These are phyloP conservation scores for Protobothrops mucrosquamatus DNA, from an alignment of 2,113 vertebrate genomes.

Conservation along the genomic window DNA sequence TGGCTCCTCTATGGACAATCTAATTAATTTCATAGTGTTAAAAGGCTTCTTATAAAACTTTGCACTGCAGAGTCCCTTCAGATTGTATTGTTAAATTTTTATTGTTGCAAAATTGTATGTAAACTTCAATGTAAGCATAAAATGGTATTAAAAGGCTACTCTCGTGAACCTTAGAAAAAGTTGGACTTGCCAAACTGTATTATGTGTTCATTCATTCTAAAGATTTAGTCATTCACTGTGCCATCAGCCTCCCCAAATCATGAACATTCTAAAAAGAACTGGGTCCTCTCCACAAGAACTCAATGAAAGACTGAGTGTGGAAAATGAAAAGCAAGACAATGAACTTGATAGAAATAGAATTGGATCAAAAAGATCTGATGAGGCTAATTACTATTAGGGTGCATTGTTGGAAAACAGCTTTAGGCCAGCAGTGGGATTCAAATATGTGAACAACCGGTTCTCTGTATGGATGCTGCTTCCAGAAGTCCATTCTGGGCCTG, in stretches of 20 bases:
- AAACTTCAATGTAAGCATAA: neutral
- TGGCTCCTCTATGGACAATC: neutral
- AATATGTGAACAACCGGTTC: no score
- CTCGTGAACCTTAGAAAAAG: neutral
- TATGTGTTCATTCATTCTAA: neutral
- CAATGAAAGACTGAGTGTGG: neutral
- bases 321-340: neutral
- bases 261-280: neutral
- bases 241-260: neutral
- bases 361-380: neutral
- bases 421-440: neutral
- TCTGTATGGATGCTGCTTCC: no score
- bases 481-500: no score
- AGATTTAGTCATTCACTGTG: neutral
- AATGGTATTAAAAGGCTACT: neutral
- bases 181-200: neutral
- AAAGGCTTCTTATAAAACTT: neutral
- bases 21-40: neutral
- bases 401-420: neutral
- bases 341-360: neutral
- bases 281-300: neutral
- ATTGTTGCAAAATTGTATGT: neutral
- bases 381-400: neutral
- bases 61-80: neutral
- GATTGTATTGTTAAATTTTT: neutral